These are phyloP conservation scores for Criorhina ranunculi DNA, from an alignment of 2,888 invertebrate species.

Conservation along the genomic window DNA sequence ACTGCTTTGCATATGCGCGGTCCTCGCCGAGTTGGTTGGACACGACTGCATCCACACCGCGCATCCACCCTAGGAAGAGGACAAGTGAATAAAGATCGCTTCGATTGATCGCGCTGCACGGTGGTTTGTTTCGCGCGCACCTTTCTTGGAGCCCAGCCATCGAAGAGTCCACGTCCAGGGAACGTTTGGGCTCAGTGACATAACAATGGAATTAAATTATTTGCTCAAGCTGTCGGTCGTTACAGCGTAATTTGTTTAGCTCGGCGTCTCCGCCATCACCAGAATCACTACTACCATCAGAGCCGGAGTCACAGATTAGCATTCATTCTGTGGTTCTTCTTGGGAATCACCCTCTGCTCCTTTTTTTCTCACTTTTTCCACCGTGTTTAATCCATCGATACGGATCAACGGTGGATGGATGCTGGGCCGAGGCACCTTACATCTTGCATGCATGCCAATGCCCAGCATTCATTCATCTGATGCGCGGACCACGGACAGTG, in stretches of 20 bases:
- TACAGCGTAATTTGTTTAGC: slow-evolving; percentile 75
- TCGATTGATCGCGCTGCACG: slow-evolving; percentile 69
- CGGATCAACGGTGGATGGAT: slow-evolving; percentile 69
- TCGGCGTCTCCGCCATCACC: slow-evolving; percentile 63
- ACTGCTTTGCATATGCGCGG: slow-evolving; percentile 66
- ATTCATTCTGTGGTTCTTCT: slow-evolving; percentile 64
- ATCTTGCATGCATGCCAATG: slow-evolving; percentile 27
- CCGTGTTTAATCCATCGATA: slow-evolving; percentile 71
- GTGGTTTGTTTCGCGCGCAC: slow-evolving; percentile 58
- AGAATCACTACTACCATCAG: slow-evolving; percentile 19
- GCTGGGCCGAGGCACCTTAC: slow-evolving; percentile 48
- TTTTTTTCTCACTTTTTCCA: slow-evolving; percentile 39
- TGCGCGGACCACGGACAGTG: slow-evolving; percentile 10
- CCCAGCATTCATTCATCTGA: slow-evolving; percentile 59
- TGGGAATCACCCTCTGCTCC: slow-evolving; percentile 35
- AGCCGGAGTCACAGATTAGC: slow-evolving; percentile 60
- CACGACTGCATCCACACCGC: slow-evolving; percentile 34
- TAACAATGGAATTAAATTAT: slow-evolving; percentile 77
- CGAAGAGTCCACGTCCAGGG: slow-evolving; percentile 29
- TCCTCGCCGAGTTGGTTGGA: slow-evolving; percentile 11
- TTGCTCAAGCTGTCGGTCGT: slow-evolving; percentile 76
- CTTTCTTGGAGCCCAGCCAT: slow-evolving; percentile 55
- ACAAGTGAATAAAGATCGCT: slow-evolving; percentile 75
- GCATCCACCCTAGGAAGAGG: slow-evolving; percentile 44
- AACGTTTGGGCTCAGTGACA: slow-evolving; percentile 68